Base-by-base conservation (phyloP, 2,113 vertebrate species). In the Amblyornis subalaris region DNA sequence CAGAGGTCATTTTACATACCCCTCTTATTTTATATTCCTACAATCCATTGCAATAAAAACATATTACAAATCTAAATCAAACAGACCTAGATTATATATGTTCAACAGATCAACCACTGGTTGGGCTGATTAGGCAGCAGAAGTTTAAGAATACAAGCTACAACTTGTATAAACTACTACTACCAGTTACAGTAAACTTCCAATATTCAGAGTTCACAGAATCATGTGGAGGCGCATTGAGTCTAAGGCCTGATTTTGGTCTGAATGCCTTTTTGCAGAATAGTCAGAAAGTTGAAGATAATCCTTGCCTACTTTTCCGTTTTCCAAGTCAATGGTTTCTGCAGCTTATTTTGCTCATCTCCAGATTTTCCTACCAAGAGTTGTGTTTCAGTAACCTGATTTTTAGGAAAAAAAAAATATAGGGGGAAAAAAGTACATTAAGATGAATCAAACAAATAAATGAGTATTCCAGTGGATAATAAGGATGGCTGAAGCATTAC, bases 41-140 rank as follows among this genome's bases (percentile, higher is more conserved):
- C 60, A 96, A 90, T 71, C 31, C 67, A 50, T 65, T 86, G 76
- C 50, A 96, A 84, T 88, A 75, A 91, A 96, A 94, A 66, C 24
- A 85, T 36, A 83, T 60, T 82, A 87, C 28, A 50, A 58, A 86
- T 80, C 60, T 91, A 88, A 94, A 86, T 1, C 51, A 80, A 94
- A 80, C 20, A 85, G 57, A 45, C 33, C 21, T 35, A 71, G 36
- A 75, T 67, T 81, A 61, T 80, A 18, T 69, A 38, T 25, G 17
- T 71, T 69, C 29, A 60, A 57, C 21, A 76, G 38, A 78, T 76
- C 64, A 86, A 36, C 10, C 38, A 66, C 51, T 55, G 38, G 16
- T 67, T 72, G 17, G 22, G 35, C 25, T 82, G n/a, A 38, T 93
- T 71, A 94, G 40, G 65, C 29, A 55, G 24, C 24, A 91, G 72